A percentile compares a stretch with the other conserved stretches of the same genome.
These are phyloP conservation scores for Phorcus lineatus DNA, from an alignment of 2,888 invertebrate genomes.

Conservation along the genomic window DNA sequence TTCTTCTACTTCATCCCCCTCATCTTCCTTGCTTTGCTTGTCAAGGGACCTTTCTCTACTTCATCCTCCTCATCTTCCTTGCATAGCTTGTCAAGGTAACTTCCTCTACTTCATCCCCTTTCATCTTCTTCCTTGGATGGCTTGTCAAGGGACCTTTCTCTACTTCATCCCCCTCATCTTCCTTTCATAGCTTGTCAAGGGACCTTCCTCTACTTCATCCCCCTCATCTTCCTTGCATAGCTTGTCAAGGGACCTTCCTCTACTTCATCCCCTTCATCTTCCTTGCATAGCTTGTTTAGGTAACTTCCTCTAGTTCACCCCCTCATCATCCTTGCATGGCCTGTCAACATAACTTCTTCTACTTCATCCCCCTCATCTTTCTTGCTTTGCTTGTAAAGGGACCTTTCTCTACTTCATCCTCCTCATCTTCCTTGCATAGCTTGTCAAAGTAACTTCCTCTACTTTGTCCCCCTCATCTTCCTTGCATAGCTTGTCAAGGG, in stretches of 20 bases:
- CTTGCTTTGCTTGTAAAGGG: conserved; percentile 98
- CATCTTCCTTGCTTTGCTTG: conserved; percentile 99
- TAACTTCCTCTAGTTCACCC: conserved; percentile 89
- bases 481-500: conserved; percentile 82
- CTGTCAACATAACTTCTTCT: conserved; percentile 89
- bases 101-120: too few relatives aligned
- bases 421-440: conserved; percentile 99
- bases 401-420: conserved; percentile 94
- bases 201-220: conserved; percentile 41
- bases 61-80: conserved; percentile 98
- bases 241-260: conserved; percentile 79
- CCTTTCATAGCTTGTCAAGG: conserved; percentile 98
- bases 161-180: conserved; percentile 99
- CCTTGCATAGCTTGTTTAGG: conserved; percentile 98
- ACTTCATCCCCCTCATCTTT: conserved; percentile 99
- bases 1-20: conserved; percentile 95
- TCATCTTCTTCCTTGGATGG: too few relatives aligned
- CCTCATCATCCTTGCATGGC: conserved; percentile 99
- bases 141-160: conserved; percentile 92
- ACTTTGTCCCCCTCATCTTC: too few relatives aligned
- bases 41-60: conserved; percentile 93
- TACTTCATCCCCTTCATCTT: conserved; percentile 99
- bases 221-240: too few relatives aligned
- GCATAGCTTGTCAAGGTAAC: conserved; percentile 96
- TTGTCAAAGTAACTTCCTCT: conserved; percentile 84